Evolutionary conservation across 2,113 vertebrate genomes (phyloP), one percentile per base, ranked within the genome.

Genomic region (Pseudolaguvia tuberculata): DNA sequence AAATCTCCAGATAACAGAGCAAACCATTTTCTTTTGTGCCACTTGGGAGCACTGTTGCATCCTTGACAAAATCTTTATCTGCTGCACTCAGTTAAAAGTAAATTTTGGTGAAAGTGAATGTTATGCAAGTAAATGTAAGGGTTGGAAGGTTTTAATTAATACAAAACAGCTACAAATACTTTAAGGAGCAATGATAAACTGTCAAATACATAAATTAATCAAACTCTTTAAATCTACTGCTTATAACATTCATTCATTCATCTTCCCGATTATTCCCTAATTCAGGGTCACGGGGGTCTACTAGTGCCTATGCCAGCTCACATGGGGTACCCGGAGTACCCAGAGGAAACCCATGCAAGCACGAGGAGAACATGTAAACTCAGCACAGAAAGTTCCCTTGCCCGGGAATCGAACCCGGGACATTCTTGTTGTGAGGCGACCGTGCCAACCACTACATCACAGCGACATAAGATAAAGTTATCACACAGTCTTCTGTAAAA

Each of bases 41-140:
- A 62, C 59, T 62, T 62, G 59, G 31, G 59, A 21, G 59, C 31
- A 42, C 59, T 62, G 59, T 62, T 62, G 31, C 20, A 4, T 62
- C 59, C 12, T 42, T 39, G 20, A 39, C 18, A 31, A 21, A 62
- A 8, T 11, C 27, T 61, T 62, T 20, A 62, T 62, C 59, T 42
- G 20, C 20, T 21, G 2, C 4, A 9, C 9, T 31, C 3, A 11
- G 7, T 58, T 35, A 35, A 35, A 4, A 11, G 17, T 4, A 35
- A 17, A 29, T 35, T 20, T 35, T 15, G 27, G 27, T 35, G 18
- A 59, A 27, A 29, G 25, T 14, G 27, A 27, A 14, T 58, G 13
- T 7, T 14, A 57, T 2, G 31, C 25, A 18, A 61, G 4, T 35
- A 35, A 48, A 2, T 13, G 10, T 48, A 48, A 57, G 27, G 25